Conservation (phyloP, 2,113 vertebrate genomes). For the Myotis brandtii region DNA sequence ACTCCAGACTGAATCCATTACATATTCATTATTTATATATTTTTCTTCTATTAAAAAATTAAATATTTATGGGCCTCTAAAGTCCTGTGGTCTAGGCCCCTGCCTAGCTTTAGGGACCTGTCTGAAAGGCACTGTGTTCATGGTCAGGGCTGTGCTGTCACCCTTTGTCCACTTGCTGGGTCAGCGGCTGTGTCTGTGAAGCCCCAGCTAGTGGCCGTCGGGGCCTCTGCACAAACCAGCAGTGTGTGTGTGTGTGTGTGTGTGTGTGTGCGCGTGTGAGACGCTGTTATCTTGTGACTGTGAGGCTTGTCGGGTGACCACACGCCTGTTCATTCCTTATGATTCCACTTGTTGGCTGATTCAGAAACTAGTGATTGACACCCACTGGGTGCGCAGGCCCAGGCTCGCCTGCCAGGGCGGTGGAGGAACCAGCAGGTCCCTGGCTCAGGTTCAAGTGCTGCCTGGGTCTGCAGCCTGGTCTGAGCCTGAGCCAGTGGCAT, state of each 20-base stretch:
- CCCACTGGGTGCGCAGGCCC: background rate
- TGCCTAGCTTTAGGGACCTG: background rate
- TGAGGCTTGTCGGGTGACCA: background rate
- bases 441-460: background rate
- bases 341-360: background rate
- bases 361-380: constrained; percentile 29
- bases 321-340: background rate
- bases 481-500: background rate
- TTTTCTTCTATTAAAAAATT: background rate
- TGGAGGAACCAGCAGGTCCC: background rate
- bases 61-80: background rate
- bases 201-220: background rate
- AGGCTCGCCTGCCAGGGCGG: background rate
- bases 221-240: background rate
- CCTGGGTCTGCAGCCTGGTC: background rate
- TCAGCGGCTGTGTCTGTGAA: background rate
- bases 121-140: background rate
- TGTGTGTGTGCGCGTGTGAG: background rate
- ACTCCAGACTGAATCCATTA: background rate
- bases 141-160: background rate
- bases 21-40: background rate
- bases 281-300: background rate
- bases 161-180: background rate
- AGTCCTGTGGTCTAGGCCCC: background rate
- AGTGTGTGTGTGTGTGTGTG: background rate